phyloP scores from a whole-genome alignment of 1,140 invertebrate genomes.

The Apocrypta bakeri region DNA sequence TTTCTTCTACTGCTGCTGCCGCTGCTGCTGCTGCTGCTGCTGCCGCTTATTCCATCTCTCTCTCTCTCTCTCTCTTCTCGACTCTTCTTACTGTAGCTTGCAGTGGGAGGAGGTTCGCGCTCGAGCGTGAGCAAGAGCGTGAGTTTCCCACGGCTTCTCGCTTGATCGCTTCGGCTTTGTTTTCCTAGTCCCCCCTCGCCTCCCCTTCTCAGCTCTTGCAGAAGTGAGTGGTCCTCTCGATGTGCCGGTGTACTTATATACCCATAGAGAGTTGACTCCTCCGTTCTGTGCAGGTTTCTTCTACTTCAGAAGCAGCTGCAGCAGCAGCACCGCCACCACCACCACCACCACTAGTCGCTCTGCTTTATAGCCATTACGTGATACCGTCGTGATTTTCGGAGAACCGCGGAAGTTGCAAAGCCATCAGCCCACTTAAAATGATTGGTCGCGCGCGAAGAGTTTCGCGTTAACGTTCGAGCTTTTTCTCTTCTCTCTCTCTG shows the following conservation, averaged over 20 bases:
- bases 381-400: conserved; percentile 3
- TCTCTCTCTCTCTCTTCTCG: neutral
- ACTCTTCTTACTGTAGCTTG: neutral
- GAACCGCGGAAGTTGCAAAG: neutral
- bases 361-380: neutral
- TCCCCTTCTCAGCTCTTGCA: neutral
- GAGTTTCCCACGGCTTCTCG: conserved; percentile 47
- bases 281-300: neutral
- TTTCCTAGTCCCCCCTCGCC: conserved; percentile 17
- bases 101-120: neutral
- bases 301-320: neutral
- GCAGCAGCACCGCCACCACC: neutral
- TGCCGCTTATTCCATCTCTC: neutral
- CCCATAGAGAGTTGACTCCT: neutral
- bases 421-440: neutral
- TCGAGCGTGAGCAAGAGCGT: conserved; percentile 17
- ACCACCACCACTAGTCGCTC: no score
- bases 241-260: neutral
- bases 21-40: no score
- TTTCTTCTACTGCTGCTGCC: neutral
- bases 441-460: neutral
- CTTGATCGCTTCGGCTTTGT: conserved; percentile 43
- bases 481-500: neutral
- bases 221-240: conserved; percentile 8
- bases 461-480: neutral